Evolutionary conservation across 2,113 vertebrate species (phyloP), one percentile per base, ranked within the genome.

Genomic region (Piaya cayana): DNA sequence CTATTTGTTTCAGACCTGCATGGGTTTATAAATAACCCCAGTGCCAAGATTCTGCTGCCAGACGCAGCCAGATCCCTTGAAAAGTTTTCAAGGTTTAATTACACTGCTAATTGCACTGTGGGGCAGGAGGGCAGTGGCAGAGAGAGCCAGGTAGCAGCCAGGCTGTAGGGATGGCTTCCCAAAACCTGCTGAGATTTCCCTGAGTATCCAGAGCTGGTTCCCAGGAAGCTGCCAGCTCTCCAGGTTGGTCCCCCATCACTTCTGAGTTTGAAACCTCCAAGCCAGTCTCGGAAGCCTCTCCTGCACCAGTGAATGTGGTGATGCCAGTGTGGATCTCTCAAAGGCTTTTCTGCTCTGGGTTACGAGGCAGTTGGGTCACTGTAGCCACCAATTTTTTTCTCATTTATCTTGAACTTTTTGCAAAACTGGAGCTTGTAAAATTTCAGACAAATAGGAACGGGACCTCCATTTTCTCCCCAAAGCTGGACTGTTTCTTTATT

Each of bases 31-130:
- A 72, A 62, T 70, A 20, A 62, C 85, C 77, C 43, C 13, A 58
- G 65, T 27, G 55, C 74, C 25, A 43, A 29, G 43, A 12, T 91
- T 67, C 64, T 82, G 68, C 95, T 94, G 90, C 91, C 53, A 64
- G 49, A 68, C 59, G 90, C 75, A 68, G 42, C 42, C 68, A 25
- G n/a, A 30, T 56, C 64, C 15, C 37, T 71, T 36, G n/a, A n/a
- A n/a, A n/a, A 30, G 23, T 86, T 89, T 68, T 47, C 72, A 34
- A 91, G 62, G 30, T 82, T 91, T 92, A 82, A 75, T 86, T 65
- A 86, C 68, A 22, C 80, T 81, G 60, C 67, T 81, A 70, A 45
- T 94, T 88, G 75, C 75, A 32, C 55, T 34, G 39, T 26, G 3
- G 89, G 86, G 71, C 76, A 77, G 79, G 59, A 77, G 78, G 88